These are phyloP conservation scores for Pocillopora meandrina DNA, from an alignment of 92 coral and sea anemone genomes.

Conservation along the genomic window DNA sequence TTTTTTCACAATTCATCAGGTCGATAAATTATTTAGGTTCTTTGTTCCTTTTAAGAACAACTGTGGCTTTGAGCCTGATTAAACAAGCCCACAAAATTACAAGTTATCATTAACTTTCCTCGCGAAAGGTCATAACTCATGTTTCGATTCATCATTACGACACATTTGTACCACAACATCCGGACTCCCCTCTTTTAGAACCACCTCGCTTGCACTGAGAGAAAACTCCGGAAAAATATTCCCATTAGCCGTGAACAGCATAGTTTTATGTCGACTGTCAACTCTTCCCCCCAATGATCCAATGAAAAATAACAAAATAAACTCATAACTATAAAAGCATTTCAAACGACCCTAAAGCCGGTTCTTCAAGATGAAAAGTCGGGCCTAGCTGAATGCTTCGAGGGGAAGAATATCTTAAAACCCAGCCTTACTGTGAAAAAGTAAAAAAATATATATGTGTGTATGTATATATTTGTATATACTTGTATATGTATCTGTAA, in stretches of 20 bases:
- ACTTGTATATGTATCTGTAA: too few relatives aligned
- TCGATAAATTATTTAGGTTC: neutral
- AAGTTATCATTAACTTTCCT: neutral
- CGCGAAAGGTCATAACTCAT: neutral
- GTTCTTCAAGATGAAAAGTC: too few relatives aligned
- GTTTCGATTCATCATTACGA: neutral
- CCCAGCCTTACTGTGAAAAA: too few relatives aligned
- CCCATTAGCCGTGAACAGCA: neutral
- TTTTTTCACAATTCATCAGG: too few relatives aligned
- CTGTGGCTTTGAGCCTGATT: neutral
- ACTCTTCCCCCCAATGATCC: too few relatives aligned
- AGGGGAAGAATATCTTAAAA: too few relatives aligned
- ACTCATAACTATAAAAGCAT: too few relatives aligned
- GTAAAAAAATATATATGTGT: too few relatives aligned
- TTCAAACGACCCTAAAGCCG: too few relatives aligned
- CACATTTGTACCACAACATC: neutral
- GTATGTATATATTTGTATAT: too few relatives aligned
- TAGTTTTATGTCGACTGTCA: neutral
- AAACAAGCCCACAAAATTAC: neutral
- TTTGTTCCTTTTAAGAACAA: neutral
- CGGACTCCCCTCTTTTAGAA: neutral
- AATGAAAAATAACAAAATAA: too few relatives aligned
- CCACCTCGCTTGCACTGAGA: neutral
- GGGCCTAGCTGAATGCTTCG: too few relatives aligned
- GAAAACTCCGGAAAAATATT: slow-evolving; percentile 11